These are phyloP conservation scores for Lasioglossum malachurum DNA, from an alignment of 2,888 invertebrate species.

Conservation along the genomic window DNA sequence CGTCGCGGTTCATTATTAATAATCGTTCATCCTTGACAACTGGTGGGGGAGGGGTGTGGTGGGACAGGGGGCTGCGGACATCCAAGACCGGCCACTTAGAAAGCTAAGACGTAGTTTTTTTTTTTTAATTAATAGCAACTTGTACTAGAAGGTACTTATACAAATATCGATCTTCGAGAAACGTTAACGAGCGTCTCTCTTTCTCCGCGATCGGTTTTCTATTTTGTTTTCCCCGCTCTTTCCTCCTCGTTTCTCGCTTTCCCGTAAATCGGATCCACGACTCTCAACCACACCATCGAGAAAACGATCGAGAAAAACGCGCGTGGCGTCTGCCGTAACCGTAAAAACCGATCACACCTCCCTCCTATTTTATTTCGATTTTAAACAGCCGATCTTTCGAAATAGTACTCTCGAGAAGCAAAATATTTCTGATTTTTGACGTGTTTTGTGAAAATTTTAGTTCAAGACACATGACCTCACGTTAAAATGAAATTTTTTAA, in stretches of 20 bases:
- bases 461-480: background rate
- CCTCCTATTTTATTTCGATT: background rate
- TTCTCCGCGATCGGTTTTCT: background rate
- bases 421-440: background rate
- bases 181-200: conserved; percentile 45
- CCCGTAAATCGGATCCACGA: background rate
- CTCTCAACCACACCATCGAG: background rate
- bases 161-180: conserved; percentile 54
- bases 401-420: background rate
- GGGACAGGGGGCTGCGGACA: conserved; percentile 41
- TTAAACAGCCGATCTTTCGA: background rate
- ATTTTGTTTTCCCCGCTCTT: background rate
- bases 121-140: conserved; percentile 59
- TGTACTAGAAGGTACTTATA: conserved; percentile 64
- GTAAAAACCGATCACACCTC: background rate
- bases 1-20: conserved; percentile 42
- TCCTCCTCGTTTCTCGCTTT: conserved; percentile 9
- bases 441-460: background rate
- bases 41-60: background rate
- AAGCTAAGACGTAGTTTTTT: conserved; percentile 52
- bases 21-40: conserved; percentile 14
- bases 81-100: conserved; percentile 55
- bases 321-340: background rate
- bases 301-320: background rate
- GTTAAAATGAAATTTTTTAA: background rate